Evolutionary conservation across 2,113 vertebrate species (phyloP), one percentile per base, ranked within the genome.

Genomic region (Cynopterus brachyotis): DNA sequence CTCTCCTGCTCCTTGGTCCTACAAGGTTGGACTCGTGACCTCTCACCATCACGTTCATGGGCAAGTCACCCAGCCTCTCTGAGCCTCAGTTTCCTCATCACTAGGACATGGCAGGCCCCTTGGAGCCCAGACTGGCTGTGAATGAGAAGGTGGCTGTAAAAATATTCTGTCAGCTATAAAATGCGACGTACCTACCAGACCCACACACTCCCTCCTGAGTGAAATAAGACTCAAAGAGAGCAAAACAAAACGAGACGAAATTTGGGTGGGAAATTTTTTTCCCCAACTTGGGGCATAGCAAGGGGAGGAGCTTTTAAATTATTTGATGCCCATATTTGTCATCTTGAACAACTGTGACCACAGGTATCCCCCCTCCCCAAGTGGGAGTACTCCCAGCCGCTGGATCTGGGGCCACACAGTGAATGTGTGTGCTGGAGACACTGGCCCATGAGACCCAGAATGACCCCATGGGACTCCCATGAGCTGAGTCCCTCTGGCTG

Each of bases 341-440:
- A 67, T 26, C 82, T 42, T 42, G 67, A 24, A 42, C 60, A 37
- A 3, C 6, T 19, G 8, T 73, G 47, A 89, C 60, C 57, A 64
- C 30, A 67, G 76, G 24, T 45, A 40, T 6, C 30, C 16, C 20
- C 28, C 0, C 1, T 12, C 2, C 0, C 62, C 4, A 0, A 24
- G 10, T 9, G 60, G 42, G 24, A 16, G 40, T 35, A 42, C 37
- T 50, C 37, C 55, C 70, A 60, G 28, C 70, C 32, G 83, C 66
- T 4, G 60, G 35, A 45, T 90, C 37, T 13, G 4, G 28, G 78
- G 55, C 69, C 69, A 26, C 22, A 59, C 9, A 47, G 17, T 22
- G 50, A 35, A 30, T 1, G 6, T 6, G 5, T 8, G 3, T 2
- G 0, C 67, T 0, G 2, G 53, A 59, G 9, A 35, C 37, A 24